Conservation (phyloP, 2,113 vertebrate species). For the Limnothrissa miodon region DNA sequence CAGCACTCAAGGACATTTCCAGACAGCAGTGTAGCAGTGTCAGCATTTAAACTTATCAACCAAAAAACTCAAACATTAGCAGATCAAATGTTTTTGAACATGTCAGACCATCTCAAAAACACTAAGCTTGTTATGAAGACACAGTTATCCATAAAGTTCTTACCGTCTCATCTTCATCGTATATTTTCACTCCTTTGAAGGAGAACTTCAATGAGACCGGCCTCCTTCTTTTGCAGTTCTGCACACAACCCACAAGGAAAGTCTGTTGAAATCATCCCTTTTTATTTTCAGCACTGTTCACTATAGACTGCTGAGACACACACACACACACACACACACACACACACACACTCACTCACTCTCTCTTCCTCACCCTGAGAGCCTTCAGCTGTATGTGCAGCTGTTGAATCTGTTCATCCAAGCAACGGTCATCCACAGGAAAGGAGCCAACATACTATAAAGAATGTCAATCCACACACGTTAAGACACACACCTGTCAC, state of each 20-base stretch:
- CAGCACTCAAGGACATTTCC: neutral
- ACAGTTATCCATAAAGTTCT: conserved; percentile 14
- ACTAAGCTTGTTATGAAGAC: neutral
- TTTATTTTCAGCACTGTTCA: neutral
- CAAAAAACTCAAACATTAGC: neutral
- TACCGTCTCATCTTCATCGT: conserved; percentile 84
- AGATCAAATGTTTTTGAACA: neutral
- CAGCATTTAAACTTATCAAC: neutral
- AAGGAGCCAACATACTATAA: conserved; percentile 91
- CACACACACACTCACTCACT: conserved; percentile 16
- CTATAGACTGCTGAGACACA: neutral
- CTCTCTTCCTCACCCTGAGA: conserved; percentile 85
- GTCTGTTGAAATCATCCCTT: neutral
- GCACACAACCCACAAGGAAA: neutral
- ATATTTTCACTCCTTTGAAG: conserved; percentile 89
- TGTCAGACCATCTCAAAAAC: neutral
- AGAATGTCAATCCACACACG: neutral
- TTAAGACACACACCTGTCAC: neutral
- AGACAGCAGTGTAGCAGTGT: neutral
- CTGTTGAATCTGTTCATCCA: conserved; percentile 75
- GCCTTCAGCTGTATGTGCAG: conserved; percentile 78
- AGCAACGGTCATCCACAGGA: conserved; percentile 76
- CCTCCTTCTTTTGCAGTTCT: conserved; percentile 76
- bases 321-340: conserved; percentile 19
- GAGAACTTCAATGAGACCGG: conserved; percentile 85